Conservation (phyloP, 2,113 vertebrate genomes). For the Trichomycterus rosablanca region DNA sequence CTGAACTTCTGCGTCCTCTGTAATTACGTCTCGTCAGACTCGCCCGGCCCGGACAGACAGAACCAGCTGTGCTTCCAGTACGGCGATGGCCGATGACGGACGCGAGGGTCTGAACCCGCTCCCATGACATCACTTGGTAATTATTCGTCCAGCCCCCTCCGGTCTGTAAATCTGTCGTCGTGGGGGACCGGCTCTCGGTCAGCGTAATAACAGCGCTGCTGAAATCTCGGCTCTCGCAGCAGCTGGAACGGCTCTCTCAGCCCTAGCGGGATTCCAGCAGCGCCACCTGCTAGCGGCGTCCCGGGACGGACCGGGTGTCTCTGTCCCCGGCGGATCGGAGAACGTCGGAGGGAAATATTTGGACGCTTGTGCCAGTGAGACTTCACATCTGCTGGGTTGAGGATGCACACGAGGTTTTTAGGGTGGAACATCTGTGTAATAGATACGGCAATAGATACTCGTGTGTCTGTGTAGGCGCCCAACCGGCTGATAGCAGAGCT, state of each 20-base stretch:
- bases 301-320: no score
- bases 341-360: no score
- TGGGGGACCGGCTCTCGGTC: constrained; percentile 58
- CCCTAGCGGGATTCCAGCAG: neutral
- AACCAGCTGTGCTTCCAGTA: neutral
- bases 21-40: neutral
- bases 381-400: no score
- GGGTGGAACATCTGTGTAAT: no score
- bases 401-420: no score
- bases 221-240: constrained; percentile 10
- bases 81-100: neutral
- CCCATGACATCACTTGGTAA: constrained; percentile 67
- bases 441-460: no score
- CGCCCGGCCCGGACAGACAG: constrained; percentile 15
- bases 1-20: no score
- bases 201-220: constrained; percentile 40
- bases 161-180: constrained; percentile 63
- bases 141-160: constrained; percentile 50
- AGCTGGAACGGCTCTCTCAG: neutral
- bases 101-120: constrained; percentile 36
- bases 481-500: no score
- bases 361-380: no score
- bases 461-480: no score
- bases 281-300: no score
- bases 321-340: no score